phyloP scores from a whole-genome alignment of 2,888 invertebrate genomes.

The Allophyes oxyacanthae region DNA sequence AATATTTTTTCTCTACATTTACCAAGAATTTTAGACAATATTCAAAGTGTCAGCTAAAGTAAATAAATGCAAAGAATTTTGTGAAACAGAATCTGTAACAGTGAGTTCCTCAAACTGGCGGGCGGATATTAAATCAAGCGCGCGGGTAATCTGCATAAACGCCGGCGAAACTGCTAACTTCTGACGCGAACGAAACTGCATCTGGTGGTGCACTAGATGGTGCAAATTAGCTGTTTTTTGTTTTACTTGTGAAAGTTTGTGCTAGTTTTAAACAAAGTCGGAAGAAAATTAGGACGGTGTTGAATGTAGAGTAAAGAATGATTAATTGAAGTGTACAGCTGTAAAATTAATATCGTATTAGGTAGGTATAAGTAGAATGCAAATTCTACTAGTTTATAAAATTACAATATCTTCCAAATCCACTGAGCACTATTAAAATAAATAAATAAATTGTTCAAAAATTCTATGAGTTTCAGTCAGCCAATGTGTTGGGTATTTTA shows the following conservation, averaged over 20 bases:
- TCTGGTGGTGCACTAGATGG: constrained; percentile 41
- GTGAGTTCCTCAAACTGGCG: constrained; percentile 32
- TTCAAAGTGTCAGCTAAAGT: constrained; percentile 17
- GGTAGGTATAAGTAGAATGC: too few relatives aligned
- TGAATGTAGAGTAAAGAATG: too few relatives aligned
- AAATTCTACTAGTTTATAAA: too few relatives aligned
- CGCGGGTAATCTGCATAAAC: constrained; percentile 70
- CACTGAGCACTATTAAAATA: too few relatives aligned
- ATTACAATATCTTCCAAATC: too few relatives aligned
- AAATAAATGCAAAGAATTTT: constrained; percentile 32
- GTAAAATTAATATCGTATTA: too few relatives aligned
- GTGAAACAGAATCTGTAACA: constrained; percentile 15
- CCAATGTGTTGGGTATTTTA: too few relatives aligned
- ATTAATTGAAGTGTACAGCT: too few relatives aligned
- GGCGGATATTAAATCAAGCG: constrained; percentile 62
- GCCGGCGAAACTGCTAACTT: constrained; percentile 56
- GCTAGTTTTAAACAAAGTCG: neutral
- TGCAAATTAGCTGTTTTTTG: constrained; percentile 35
- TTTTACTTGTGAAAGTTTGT: constrained; percentile 14
- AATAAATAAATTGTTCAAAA: too few relatives aligned
- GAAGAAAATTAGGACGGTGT: constrained; percentile 5
- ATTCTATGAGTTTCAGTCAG: too few relatives aligned
- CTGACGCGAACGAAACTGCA: constrained; percentile 32
- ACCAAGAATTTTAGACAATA: constrained; percentile 9
- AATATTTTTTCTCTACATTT: neutral